Percentiles rank a stretch among this genome's conserved stretches.
These are phyloP conservation scores for Tinea pellionella DNA, from an alignment of 2,888 invertebrate genomes.

Conservation along the genomic window DNA sequence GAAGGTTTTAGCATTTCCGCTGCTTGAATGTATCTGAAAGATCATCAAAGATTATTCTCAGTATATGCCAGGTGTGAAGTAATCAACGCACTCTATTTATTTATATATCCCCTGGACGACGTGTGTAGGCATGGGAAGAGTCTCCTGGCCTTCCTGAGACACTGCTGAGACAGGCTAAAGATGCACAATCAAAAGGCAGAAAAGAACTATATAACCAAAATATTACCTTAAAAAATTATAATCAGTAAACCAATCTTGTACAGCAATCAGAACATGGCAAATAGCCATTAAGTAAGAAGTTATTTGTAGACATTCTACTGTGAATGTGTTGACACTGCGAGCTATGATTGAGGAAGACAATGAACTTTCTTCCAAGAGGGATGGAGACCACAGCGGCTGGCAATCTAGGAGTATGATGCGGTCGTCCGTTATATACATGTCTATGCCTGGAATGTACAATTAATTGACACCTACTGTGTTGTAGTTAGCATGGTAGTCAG, in stretches of 20 bases:
- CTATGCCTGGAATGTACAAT: conserved; percentile 62
- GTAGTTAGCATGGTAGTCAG: no score
- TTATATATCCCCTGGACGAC: no score
- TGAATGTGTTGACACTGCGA: conserved; percentile 65
- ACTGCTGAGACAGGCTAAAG: no score
- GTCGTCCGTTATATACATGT: conserved; percentile 79
- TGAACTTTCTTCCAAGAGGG: conserved; percentile 73
- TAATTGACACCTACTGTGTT: no score
- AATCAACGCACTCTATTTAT: no score
- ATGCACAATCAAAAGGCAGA: no score
- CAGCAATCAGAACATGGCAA: conserved; percentile 89
- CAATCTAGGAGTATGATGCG: conserved; percentile 89
- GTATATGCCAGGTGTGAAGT: no score
- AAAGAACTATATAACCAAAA: no score
- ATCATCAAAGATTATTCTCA: no score
- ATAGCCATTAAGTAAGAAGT: conserved; percentile 88
- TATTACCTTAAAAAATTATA: conserved; percentile 80
- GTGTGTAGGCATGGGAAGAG: no score
- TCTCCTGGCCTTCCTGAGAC: no score
- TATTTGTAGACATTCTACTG: conserved; percentile 80
- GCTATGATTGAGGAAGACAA: conserved; percentile 56
- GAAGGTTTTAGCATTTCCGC: conserved; percentile 90
- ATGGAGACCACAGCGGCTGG: conserved; percentile 84
- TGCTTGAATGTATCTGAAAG: conserved; percentile 77
- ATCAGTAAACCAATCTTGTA: conserved; percentile 91